Percentiles rank a stretch among this genome's conserved stretches.
phyloP scores from a whole-genome alignment of 2,113 vertebrate genomes.

The Barnardius zonarius region DNA sequence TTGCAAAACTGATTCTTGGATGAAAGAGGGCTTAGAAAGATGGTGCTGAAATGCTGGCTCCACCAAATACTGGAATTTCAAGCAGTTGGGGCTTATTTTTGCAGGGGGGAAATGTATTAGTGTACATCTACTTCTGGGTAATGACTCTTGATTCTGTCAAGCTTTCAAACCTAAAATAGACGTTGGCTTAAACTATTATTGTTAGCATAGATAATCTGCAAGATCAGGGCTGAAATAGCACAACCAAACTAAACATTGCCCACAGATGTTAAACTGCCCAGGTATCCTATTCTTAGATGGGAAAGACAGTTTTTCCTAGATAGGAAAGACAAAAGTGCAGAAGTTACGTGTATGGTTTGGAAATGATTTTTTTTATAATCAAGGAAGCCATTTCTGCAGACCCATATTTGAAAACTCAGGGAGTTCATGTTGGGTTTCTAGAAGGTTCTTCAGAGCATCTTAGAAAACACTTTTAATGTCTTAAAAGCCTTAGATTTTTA shows the following conservation, averaged over 20 bases:
- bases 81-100: not conserved
- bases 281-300: not conserved
- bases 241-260: not conserved
- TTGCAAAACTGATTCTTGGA: not conserved
- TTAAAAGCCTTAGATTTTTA: not conserved
- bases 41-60: not conserved
- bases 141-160: not conserved
- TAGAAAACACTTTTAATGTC: not conserved
- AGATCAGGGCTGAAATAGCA: not conserved
- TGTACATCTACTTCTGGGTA: not conserved
- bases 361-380: not conserved
- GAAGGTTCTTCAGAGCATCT: not conserved
- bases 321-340: not conserved
- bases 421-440: not conserved
- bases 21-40: not conserved
- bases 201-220: not conserved
- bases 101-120: not conserved
- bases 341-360: not conserved
- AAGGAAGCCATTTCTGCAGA: not conserved
- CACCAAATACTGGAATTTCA: not conserved
- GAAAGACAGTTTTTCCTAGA: not conserved
- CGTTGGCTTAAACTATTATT: not conserved
- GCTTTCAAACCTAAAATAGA: not conserved
- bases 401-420: not conserved
- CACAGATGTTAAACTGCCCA: not conserved